Conservation (phyloP, 2,888 invertebrate species). For the Polydesmus complanatus region DNA sequence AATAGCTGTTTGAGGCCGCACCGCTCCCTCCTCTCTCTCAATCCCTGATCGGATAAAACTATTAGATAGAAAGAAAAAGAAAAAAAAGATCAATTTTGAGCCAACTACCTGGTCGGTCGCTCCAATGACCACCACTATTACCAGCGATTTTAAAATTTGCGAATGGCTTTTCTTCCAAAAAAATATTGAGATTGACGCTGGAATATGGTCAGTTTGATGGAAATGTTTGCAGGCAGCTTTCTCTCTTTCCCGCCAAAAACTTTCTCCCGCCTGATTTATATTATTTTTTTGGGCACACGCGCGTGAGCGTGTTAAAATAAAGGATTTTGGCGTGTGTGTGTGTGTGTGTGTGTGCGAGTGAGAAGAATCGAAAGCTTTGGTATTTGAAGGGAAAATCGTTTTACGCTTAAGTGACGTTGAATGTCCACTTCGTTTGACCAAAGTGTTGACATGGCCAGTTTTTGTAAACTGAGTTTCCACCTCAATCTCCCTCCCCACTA, state of each 20-base stretch:
- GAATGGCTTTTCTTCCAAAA: too few species aligned
- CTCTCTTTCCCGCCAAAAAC: too few species aligned
- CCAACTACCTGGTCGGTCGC: too few species aligned
- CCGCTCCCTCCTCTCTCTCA: neutral
- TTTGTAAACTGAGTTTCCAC: too few species aligned
- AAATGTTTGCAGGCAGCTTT: too few species aligned
- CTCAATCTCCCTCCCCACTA: too few species aligned
- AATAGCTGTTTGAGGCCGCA: conserved; percentile 5
- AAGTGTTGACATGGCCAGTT: neutral
- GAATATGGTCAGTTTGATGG: too few species aligned
- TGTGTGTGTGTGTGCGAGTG: neutral
- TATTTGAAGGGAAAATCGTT: neutral
- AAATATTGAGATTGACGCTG: too few species aligned
- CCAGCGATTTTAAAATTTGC: too few species aligned
- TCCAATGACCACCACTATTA: too few species aligned
- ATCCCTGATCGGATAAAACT: neutral
- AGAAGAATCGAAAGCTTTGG: too few species aligned
- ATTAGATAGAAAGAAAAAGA: neutral
- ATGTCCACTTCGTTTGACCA: neutral
- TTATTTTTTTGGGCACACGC: neutral
- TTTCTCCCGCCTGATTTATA: neutral
- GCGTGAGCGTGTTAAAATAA: neutral
- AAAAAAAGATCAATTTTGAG: neutral
- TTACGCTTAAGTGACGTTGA: neutral
- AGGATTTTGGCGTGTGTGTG: neutral